These are phyloP conservation scores for Rhabdomys pumilio DNA, from an alignment of 2,797 vertebrate species.

Conservation along the genomic window DNA sequence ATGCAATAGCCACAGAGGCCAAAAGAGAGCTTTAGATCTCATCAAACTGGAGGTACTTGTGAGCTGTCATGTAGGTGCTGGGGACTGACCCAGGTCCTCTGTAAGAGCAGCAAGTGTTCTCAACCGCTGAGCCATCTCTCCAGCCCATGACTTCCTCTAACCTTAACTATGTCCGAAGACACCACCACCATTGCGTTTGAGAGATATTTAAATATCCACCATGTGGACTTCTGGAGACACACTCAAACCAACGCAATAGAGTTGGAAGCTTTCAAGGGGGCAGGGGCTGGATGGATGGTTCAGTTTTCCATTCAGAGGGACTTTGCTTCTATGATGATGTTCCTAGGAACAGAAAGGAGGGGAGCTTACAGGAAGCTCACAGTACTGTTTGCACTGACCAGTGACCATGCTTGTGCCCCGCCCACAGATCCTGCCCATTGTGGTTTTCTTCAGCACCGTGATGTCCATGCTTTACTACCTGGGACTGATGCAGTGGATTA, in stretches of 20 bases:
- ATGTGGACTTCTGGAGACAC: not conserved
- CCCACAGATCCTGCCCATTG: constrained; percentile 92
- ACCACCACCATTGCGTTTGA: not conserved
- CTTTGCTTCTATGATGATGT: not conserved
- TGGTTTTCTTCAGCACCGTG: constrained; percentile 93
- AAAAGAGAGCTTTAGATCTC: not conserved
- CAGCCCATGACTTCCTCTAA: not conserved
- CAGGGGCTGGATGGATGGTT: not conserved
- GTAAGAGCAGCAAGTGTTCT: not conserved
- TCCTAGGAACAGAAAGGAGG: not conserved
- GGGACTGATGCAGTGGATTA: constrained; percentile 94
- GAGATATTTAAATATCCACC: not conserved
- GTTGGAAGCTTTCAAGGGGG: not conserved
- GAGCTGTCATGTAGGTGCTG: not conserved
- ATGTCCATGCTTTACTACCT: constrained; percentile 93
- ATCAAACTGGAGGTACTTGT: not conserved
- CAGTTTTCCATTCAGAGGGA: not conserved
- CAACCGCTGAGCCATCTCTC: not conserved
- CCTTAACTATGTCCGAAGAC: not conserved
- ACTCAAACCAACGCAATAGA: not conserved
- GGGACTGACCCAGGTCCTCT: not conserved
- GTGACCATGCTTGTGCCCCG: not conserved
- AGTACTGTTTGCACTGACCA: rapidly evolving
- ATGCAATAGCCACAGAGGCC: not conserved
- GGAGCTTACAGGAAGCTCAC: not conserved